A percentile compares a stretch with the other conserved stretches of the same genome.
Conservation (phyloP, 2,113 vertebrate species). For the Pachypanchax playfairii region DNA sequence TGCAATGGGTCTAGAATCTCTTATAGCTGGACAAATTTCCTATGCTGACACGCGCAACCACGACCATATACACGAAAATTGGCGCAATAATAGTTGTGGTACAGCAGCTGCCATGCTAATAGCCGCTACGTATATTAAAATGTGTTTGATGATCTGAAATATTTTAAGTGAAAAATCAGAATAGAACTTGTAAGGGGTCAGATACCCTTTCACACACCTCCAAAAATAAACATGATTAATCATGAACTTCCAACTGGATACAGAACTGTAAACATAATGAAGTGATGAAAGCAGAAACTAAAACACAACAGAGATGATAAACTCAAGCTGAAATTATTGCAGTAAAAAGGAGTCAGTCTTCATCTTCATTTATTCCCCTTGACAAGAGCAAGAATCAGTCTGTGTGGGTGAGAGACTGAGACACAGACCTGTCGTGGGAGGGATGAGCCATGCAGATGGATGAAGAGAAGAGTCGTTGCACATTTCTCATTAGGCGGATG, state of each 20-base stretch:
- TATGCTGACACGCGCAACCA: too few relatives aligned
- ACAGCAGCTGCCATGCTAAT: too few relatives aligned
- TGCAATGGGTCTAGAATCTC: too few relatives aligned
- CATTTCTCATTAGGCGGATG: slow-evolving; percentile 28
- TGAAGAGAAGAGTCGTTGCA: slow-evolving; percentile 17
- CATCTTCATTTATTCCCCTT: slow-evolving; percentile 18
- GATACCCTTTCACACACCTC: too few relatives aligned
- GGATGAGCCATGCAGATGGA: slow-evolving; percentile 48
- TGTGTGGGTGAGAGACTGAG: slow-evolving; percentile 57
- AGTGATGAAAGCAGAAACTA: too few relatives aligned
- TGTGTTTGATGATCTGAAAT: too few relatives aligned
- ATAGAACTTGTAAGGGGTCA: too few relatives aligned
- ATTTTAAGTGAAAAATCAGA: too few relatives aligned
- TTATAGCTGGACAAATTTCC: too few relatives aligned
- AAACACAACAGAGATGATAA: not conserved
- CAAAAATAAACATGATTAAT: slow-evolving; percentile 26
- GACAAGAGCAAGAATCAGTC: slow-evolving; percentile 23
- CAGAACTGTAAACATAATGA: not conserved
- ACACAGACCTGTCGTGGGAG: slow-evolving; percentile 47
- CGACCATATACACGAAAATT: too few relatives aligned
- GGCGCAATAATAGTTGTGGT: too few relatives aligned
- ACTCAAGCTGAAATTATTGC: not conserved
- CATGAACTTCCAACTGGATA: slow-evolving; percentile 12
- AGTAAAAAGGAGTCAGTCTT: slow-evolving; percentile 3
- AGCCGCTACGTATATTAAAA: too few relatives aligned